These are phyloP conservation scores for Peromyscus aztecus DNA, from an alignment of 2,797 vertebrate genomes.

Conservation along the genomic window DNA sequence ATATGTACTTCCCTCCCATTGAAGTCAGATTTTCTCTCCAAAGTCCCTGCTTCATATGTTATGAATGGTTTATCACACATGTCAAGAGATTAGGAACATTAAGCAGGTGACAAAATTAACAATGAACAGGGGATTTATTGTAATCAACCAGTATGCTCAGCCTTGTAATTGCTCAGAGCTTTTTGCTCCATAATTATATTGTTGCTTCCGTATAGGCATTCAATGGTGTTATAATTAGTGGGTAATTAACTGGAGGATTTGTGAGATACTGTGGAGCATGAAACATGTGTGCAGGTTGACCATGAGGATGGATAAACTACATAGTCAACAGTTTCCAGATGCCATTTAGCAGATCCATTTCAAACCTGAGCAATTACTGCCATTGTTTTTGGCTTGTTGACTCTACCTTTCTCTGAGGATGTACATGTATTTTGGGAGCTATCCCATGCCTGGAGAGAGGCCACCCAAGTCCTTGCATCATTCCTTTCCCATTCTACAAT, in stretches of 20 bases:
- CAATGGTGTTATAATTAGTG: conserved; percentile 89
- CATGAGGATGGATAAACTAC: conserved; percentile 77
- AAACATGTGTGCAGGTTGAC: conserved; percentile 83
- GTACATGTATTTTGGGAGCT: not conserved
- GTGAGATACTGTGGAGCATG: conserved; percentile 82
- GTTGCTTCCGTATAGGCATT: conserved; percentile 86
- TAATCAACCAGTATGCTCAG: conserved; percentile 87
- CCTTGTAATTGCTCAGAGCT: conserved; percentile 84
- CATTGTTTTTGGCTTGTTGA: not conserved
- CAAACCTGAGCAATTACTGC: not conserved
- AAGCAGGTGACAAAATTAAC: conserved; percentile 86
- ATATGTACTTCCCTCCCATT: not conserved
- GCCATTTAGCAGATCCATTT: conserved; percentile 29
- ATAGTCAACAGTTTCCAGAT: conserved; percentile 75
- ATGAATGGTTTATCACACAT: conserved; percentile 68
- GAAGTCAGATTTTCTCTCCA: not conserved
- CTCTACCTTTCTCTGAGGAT: not conserved
- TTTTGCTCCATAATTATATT: conserved; percentile 87
- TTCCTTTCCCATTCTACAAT: not conserved
- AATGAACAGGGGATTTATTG: conserved; percentile 85
- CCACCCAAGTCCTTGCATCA: no score
- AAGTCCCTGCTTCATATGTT: not conserved
- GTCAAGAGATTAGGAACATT: conserved; percentile 81
- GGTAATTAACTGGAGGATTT: conserved; percentile 89
- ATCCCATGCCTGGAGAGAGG: not conserved